Conservation (phyloP, 2,113 vertebrate species). For the Sylvicapra grimmia region DNA sequence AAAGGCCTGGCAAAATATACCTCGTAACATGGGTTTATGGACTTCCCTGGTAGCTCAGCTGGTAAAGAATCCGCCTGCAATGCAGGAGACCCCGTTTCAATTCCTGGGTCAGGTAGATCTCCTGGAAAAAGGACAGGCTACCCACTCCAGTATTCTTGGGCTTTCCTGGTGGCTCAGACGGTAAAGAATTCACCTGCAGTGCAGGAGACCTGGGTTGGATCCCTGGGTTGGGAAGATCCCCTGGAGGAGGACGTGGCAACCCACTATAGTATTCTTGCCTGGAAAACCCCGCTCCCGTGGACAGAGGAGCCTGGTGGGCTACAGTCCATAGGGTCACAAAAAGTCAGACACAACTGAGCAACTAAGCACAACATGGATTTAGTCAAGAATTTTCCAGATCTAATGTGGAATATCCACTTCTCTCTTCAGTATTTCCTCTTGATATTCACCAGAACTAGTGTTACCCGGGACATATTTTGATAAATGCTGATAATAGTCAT, state of each 20-base stretch:
- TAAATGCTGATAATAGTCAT: neutral
- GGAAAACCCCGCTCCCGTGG: fast-evolving
- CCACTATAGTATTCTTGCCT: neutral
- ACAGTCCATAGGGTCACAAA: neutral
- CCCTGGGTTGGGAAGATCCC: neutral
- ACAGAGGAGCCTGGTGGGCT: neutral
- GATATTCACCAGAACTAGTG: neutral
- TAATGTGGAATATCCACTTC: neutral
- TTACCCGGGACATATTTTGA: neutral
- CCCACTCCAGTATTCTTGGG: neutral
- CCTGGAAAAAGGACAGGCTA: neutral
- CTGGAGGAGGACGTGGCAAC: neutral
- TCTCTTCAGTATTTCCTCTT: neutral
- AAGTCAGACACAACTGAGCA: neutral
- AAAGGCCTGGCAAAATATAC: no score
- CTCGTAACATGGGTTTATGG: neutral
- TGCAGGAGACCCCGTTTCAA: neutral
- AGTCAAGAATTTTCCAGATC: neutral
- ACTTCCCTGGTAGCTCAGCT: neutral
- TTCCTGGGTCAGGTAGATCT: neutral
- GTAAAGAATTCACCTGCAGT: neutral
- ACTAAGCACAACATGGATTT: neutral
- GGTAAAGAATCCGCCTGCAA: neutral
- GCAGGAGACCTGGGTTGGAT: neutral
- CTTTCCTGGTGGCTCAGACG: neutral